Conservation (phyloP, 2,113 vertebrate genomes). For the Semicossyphus pulcher region DNA sequence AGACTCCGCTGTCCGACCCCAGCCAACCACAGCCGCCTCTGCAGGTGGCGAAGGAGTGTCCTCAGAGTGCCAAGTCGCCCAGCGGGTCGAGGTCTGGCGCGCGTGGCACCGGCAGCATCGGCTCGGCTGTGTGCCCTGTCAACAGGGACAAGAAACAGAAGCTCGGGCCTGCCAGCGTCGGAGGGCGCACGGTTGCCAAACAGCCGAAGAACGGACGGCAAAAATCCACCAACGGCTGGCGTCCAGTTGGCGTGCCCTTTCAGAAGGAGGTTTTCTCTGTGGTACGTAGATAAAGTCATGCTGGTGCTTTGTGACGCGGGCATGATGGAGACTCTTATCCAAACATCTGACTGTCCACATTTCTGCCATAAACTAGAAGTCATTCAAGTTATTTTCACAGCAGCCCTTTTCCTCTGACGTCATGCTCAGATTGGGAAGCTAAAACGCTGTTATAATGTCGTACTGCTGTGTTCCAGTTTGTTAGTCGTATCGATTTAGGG, state of each 20-base stretch:
- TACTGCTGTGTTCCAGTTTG: too few relatives aligned
- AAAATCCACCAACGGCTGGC: conserved; percentile 95
- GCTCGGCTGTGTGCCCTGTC: conserved; percentile 84
- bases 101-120: conserved; percentile 72
- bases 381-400: neutral
- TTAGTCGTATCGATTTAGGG: too few relatives aligned
- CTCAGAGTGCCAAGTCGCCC: conserved; percentile 94
- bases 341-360: too few relatives aligned
- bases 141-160: conserved; percentile 90
- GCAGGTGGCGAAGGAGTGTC: conserved; percentile 89
- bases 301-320: conserved; percentile 25
- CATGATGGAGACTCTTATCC: conserved; percentile 30
- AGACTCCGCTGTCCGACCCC: conserved; percentile 92
- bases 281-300: conserved; percentile 83
- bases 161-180: conserved; percentile 79
- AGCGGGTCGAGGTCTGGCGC: conserved; percentile 92
- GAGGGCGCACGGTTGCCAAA: conserved; percentile 83
- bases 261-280: conserved; percentile 96
- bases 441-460: too few relatives aligned
- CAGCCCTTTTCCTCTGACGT: neutral
- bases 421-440: too few relatives aligned
- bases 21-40: conserved; percentile 85
- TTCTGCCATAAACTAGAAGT: conserved; percentile 17
- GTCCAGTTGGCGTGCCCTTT: conserved; percentile 89
- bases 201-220: conserved; percentile 89